phyloP scores from a whole-genome alignment of 2,113 vertebrate genomes.

The Pedionomus torquatus region DNA sequence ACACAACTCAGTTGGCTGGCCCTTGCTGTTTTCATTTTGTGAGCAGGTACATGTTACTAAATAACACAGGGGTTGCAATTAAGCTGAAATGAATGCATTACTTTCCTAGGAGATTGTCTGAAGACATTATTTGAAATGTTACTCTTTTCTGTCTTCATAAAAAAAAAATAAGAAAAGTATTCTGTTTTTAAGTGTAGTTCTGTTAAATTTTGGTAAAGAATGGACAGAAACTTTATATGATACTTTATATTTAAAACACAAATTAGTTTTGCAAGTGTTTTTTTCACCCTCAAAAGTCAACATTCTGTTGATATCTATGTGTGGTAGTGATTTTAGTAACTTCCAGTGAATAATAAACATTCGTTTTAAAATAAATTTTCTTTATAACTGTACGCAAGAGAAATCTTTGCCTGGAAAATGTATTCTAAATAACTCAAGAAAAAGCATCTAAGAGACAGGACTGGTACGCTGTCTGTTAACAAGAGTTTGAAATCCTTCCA shows the following conservation, averaged over 20 bases:
- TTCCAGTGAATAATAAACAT: background rate
- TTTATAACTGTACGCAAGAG: background rate
- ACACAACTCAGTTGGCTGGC: background rate
- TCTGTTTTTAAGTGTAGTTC: background rate
- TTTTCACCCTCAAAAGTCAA: background rate
- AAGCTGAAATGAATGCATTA: background rate
- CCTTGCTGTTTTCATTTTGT: background rate
- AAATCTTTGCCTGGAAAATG: background rate
- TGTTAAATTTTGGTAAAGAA: background rate
- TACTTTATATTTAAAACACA: background rate
- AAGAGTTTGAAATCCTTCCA: background rate
- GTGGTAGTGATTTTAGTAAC: background rate
- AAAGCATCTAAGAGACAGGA: background rate
- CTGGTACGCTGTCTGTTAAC: background rate
- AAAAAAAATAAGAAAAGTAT: background rate
- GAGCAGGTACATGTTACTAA: background rate
- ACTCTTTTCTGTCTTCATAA: background rate
- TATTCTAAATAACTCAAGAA: background rate
- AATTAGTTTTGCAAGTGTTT: background rate
- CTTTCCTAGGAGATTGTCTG: background rate
- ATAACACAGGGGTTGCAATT: background rate
- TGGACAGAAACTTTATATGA: background rate
- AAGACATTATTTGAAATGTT: background rate
- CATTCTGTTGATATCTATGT: background rate
- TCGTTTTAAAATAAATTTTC: background rate